Base-by-base conservation (phyloP, 2,797 vertebrate genomes). In the Bryconaethiops microstoma region DNA sequence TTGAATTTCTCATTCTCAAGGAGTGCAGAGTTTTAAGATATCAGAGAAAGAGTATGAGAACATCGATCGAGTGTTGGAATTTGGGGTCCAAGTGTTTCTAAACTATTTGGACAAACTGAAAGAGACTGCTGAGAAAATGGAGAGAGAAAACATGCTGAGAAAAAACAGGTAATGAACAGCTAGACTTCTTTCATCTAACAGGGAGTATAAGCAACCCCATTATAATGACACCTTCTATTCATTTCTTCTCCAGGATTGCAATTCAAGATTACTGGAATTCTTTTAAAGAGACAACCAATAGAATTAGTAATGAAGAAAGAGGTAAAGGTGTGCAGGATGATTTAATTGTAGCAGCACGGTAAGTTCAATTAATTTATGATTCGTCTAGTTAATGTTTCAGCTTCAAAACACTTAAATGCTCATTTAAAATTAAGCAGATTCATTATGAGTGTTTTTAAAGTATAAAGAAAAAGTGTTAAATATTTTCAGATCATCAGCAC, bases 61-160 rank as follows among this genome's bases (percentile, higher is more conserved):
- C 39, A 60, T 74, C 14, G 72, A 29, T 5, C 17, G 14, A 39
- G 71, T 79, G 14, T 1, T 76, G 39, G 55, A 76, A 6, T 79
- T 74, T 40, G 77, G 82, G 16, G 54, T 60, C 55, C 35, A 55
- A 5, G 50, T 79, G 6, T 79, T 83, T 59, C 7, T 71, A 23
- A 74, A 69, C 50, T 76, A 59, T 9, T 42, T 79, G 50, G 57
- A 83, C 5, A 76, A 83, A 65, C 48, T 83, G 9, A 76, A 29
- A 65, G 54, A 59, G 1, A 25, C 25, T 16, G 59, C 77, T 14
- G 77, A 79, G 50, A 55, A 71, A 65, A 39, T 83, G 29, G n/a
- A 76, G 25, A 59, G 13, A 76, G 59, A 83, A 14, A 50, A 79
- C 14, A 65, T 64, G 50, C 63, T 83, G 29, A 71, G 48, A 75